Evolutionary conservation across 2,113 vertebrate species (phyloP).

Genomic region (Shinisaurus crocodilurus): DNA sequence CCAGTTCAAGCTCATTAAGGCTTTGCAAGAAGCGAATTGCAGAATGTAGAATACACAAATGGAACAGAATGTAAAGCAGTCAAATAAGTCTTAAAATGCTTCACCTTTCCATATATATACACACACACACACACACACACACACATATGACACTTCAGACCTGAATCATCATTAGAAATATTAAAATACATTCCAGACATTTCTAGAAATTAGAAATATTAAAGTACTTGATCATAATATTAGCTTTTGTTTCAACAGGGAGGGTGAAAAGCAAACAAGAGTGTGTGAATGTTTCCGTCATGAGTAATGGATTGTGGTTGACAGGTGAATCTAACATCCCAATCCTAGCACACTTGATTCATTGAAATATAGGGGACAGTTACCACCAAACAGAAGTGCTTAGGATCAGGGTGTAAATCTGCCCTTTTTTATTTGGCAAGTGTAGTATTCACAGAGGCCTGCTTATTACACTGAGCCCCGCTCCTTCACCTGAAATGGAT

Average conservation of each 20-base stretch:
- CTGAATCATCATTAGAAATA: not conserved
- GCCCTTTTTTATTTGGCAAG: not conserved
- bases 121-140: too few species aligned
- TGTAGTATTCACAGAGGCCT: not conserved
- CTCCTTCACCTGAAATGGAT: not conserved
- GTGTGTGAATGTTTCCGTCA: not conserved
- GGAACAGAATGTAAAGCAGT: not conserved
- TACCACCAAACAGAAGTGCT: not conserved
- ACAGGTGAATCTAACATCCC: not conserved
- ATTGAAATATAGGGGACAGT: not conserved
- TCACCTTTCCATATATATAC: not conserved
- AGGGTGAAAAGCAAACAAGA: not conserved
- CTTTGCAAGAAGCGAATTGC: not conserved
- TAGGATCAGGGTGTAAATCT: not conserved
- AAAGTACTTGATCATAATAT: not conserved
- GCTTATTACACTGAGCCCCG: not conserved
- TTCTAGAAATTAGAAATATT: not conserved
- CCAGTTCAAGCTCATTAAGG: not conserved
- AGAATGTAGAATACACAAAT: not conserved
- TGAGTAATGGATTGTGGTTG: not conserved
- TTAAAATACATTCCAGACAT: not conserved
- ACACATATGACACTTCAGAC: not conserved
- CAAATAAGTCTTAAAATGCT: not conserved
- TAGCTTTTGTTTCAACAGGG: not conserved
- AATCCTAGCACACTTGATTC: not conserved